Evolutionary conservation across 2,888 invertebrate species (phyloP), one percentile per base, ranked within the genome.

Genomic region (Spicauda simplicius): DNA sequence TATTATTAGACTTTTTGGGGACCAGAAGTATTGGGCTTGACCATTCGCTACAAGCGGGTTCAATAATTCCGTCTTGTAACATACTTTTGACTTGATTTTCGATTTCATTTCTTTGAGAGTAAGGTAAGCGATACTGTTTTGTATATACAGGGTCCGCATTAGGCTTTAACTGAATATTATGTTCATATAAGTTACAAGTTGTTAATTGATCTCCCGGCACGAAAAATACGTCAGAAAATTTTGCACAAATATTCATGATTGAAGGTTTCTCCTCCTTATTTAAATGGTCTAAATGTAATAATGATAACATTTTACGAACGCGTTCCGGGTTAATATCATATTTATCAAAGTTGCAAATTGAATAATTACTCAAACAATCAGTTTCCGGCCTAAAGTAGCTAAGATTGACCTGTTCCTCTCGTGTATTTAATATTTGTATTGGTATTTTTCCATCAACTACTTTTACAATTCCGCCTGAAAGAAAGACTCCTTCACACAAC

Each of bases 171-270:
- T n/a, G n/a, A n/a, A n/a, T n/a, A n/a, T n/a, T n/a, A 11, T 70
- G 70, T 52, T 60, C 58, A 48, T 66, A 66, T 14, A 69, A 20
- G 56, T 68, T 63, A 18, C 68, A 68, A 6, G 56, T 60, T n/a
- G 54, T 64, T 58, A 72, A 64, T 53, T 57, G 62, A 55, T 71
- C 71, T 14, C 63, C 69, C n/a, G 55, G 50, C 8, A 68, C 7
- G 52, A 58, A 37, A 61, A 70, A 70, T 0, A 70, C 56, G 18
- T 64, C 64, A 1, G 64, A 45, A 52, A 50, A 64, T 57, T 64
- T 58, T 19, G n/a, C n/a, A n/a, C n/a, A n/a, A n/a, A n/a, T n/a
- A n/a, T n/a, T n/a, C n/a, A n/a, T n/a, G n/a, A n/a, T n/a, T n/a
- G n/a, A n/a, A n/a, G n/a, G n/a, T n/a, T n/a, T n/a, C n/a, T n/a